phyloP scores from a whole-genome alignment of 2,888 invertebrate genomes.

The Bugula neritina region DNA sequence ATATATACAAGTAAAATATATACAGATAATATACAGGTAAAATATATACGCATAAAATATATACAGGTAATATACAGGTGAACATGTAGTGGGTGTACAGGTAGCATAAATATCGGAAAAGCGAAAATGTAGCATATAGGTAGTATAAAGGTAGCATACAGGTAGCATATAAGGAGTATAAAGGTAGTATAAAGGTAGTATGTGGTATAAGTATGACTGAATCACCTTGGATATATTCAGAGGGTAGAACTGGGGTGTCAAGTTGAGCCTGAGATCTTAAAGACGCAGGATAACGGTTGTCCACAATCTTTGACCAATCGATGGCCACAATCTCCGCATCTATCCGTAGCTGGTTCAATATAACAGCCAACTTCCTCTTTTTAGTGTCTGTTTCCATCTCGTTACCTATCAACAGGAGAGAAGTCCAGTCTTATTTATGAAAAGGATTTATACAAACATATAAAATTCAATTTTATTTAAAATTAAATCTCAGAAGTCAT shows the following conservation, averaged over 20 bases:
- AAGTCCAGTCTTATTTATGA: background rate
- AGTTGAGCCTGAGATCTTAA: background rate
- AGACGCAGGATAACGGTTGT: conserved; percentile 6
- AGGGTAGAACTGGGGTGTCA: background rate
- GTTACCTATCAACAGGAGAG: conserved; percentile 30
- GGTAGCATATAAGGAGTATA: too few relatives aligned
- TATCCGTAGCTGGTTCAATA: conserved; percentile 79
- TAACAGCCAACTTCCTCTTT: conserved; percentile 51
- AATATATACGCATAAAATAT: too few relatives aligned
- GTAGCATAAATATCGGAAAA: too few relatives aligned
- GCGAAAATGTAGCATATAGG: too few relatives aligned
- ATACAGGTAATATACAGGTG: too few relatives aligned
- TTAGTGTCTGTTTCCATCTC: conserved; percentile 36
- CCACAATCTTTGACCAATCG: conserved; percentile 27
- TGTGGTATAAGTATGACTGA: too few relatives aligned
- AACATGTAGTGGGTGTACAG: too few relatives aligned
- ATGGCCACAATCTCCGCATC: conserved; percentile 28
- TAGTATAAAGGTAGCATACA: too few relatives aligned
- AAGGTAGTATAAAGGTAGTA: too few relatives aligned
- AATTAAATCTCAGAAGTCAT: background rate
- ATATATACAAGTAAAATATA: too few relatives aligned
- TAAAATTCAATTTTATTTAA: background rate
- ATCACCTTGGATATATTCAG: conserved; percentile 26
- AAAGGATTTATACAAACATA: background rate
- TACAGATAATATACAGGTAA: too few relatives aligned